These are phyloP conservation scores for Choreutis nemorana DNA, from an alignment of 2,888 invertebrate species.

Conservation along the genomic window DNA sequence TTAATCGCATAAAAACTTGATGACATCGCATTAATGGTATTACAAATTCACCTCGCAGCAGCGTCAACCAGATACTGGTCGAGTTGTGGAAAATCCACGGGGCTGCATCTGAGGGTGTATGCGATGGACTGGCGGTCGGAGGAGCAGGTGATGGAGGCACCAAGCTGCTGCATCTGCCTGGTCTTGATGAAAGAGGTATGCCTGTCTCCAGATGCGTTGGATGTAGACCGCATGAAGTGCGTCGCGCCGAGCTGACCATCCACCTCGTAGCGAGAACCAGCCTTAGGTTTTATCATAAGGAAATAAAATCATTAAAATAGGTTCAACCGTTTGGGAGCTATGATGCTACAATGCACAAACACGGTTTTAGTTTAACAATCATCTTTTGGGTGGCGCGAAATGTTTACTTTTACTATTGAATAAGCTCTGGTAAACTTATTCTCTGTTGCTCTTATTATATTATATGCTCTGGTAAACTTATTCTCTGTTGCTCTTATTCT, in stretches of 20 bases:
- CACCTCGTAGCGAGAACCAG: conserved; percentile 86
- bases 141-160: conserved; percentile 72
- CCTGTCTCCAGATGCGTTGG: conserved; percentile 75
- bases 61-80: conserved; percentile 37
- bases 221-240: conserved; percentile 79
- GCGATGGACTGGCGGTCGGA: conserved; percentile 80
- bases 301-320: too few species aligned
- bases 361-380: too few species aligned
- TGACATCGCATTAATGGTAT: background rate
- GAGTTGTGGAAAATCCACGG: conserved; percentile 22
- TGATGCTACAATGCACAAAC: too few species aligned
- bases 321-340: too few species aligned
- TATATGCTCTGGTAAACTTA: too few species aligned
- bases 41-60: conserved; percentile 31
- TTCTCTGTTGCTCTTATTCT: too few species aligned
- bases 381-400: too few species aligned
- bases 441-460: too few species aligned
- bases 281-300: too few species aligned
- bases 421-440: too few species aligned
- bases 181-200: conserved; percentile 75
- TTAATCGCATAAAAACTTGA: background rate
- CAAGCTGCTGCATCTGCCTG: conserved; percentile 79
- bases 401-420: too few species aligned
- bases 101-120: conserved; percentile 70
- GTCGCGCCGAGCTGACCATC: conserved; percentile 76